Percentiles rank a stretch among this genome's conserved stretches.
phyloP scores from a whole-genome alignment of 1,140 invertebrate species.

The Diorhabda carinulata region DNA sequence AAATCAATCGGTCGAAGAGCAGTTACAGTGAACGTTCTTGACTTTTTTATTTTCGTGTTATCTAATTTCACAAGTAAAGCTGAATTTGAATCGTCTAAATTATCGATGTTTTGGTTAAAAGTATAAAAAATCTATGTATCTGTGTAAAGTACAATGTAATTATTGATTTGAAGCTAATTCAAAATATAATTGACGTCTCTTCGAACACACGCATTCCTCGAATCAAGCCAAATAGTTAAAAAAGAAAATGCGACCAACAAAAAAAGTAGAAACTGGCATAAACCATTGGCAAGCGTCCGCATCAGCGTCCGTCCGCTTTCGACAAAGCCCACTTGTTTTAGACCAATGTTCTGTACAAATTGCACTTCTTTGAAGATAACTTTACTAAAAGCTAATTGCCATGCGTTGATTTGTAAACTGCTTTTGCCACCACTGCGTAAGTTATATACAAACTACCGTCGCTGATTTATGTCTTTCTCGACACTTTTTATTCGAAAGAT shows the following conservation, averaged over 20 bases:
- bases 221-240: conserved; percentile 15
- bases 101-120: too few relatives aligned
- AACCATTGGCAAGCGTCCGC: conserved; percentile 29
- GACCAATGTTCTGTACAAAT: conserved; percentile 41
- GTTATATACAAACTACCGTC: conserved; percentile 13
- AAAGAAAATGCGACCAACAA: not conserved
- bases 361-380: conserved; percentile 45
- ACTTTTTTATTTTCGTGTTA: too few relatives aligned
- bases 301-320: conserved; percentile 28
- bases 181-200: conserved; percentile 22
- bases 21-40: too few relatives aligned
- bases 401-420: conserved; percentile 39
- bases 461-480: conserved; percentile 26
- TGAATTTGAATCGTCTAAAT: too few relatives aligned
- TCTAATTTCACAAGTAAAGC: too few relatives aligned
- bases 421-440: conserved; percentile 34
- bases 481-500: conserved; percentile 13
- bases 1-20: too few relatives aligned
- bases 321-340: conserved; percentile 33
- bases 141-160: too few relatives aligned
- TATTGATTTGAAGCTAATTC: not conserved
- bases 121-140: too few relatives aligned
- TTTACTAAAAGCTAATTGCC: conserved; percentile 38
- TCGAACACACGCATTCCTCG: conserved; percentile 15
- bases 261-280: conserved; percentile 17